Evolutionary conservation across 2,797 vertebrate species (phyloP), one percentile per base, ranked within the genome.

Genomic region (Semotilus atromaculatus): DNA sequence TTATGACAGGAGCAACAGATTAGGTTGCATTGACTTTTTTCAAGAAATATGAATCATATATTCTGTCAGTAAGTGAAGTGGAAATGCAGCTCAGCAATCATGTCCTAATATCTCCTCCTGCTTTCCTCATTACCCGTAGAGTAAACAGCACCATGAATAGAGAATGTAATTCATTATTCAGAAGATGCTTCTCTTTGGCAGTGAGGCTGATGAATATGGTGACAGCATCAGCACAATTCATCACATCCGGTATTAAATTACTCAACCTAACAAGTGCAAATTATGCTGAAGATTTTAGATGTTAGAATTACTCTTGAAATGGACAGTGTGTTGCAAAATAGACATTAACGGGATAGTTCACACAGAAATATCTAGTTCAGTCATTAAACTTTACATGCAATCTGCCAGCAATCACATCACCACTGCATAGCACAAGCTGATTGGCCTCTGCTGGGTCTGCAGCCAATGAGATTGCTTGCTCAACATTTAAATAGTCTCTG

Each of bases 121-220:
- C 74, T 31, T 53, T 60, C 18, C 64, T 77, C 82, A 78, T 70
- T 70, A 70, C 51, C 70, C 36, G 36, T 9, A 70, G 38, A 68
- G 45, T 84, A 68, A 84, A 84, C 74, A 36, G 48, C 64, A 78
- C 23, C 48, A 48, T 67, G 64, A 40, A 76, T 55, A 83, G 19
- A 43, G 19, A 67, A 4, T n/a, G 19, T 78, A 40, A 84, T 68
- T 84, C 48, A 84, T 84, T 70, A 84, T 84, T 84, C 36, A 84
- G 64, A 58, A 70, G 48, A 77, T 58, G 51, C 48, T 67, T 43
- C 45, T 68, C 36, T 83, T 77, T 76, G 51, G 48, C 36, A 84
- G 48, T 72, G 80, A 58, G 70, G 51, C 74, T 78, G 66, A 78
- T 78, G 51, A 77, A 60, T 70, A 70, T 43, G 21, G 38, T 84